Conservation (phyloP, 1,140 invertebrate species). For the Sitobion miscanthi region DNA sequence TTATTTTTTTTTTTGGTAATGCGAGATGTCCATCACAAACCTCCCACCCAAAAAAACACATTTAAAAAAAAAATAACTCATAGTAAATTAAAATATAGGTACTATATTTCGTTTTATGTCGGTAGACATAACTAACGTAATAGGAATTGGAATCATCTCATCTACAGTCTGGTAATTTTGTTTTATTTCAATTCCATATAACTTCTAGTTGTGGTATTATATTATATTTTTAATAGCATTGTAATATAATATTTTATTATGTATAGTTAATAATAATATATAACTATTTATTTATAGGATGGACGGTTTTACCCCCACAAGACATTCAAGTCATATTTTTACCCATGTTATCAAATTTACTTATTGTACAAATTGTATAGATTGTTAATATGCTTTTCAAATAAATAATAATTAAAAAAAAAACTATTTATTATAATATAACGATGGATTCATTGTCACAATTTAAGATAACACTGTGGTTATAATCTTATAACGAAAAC, state of each 20-base stretch:
- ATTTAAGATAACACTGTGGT: neutral
- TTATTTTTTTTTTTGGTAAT: neutral
- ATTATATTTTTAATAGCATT: too few species aligned
- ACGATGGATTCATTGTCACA: neutral
- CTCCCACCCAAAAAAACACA: neutral
- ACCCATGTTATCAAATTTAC: too few species aligned
- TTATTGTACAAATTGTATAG: too few species aligned
- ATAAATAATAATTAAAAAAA: too few species aligned
- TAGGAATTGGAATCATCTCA: neutral
- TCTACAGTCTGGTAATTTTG: neutral
- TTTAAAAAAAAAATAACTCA: neutral
- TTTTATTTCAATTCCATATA: neutral
- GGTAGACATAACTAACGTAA: neutral
- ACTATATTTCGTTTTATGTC: neutral
- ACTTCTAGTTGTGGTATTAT: neutral
- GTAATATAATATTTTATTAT: too few species aligned
- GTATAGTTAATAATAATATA: too few species aligned
- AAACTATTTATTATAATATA: too few species aligned
- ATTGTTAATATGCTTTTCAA: too few species aligned
- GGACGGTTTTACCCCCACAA: too few species aligned
- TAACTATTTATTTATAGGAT: too few species aligned
- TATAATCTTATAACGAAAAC: neutral
- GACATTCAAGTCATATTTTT: too few species aligned
- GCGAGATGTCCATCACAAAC: neutral
- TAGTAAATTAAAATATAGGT: neutral